These are phyloP conservation scores for Orestias chungarensis DNA, from an alignment of 2,797 vertebrate species.

Conservation along the genomic window DNA sequence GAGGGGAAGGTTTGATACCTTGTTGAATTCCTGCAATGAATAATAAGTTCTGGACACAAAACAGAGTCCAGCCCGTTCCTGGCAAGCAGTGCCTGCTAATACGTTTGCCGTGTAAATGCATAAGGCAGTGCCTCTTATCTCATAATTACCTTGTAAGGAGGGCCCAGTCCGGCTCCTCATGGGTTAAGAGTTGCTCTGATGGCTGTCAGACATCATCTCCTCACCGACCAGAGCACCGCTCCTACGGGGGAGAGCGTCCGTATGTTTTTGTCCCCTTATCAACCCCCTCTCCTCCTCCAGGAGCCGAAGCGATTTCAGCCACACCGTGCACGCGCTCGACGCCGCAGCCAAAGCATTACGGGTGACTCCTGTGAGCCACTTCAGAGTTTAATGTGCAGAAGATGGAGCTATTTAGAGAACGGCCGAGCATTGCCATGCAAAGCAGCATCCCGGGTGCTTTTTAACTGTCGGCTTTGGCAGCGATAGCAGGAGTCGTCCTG, in stretches of 20 bases:
- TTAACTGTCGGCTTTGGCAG: constrained; percentile 50
- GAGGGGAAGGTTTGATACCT: neutral
- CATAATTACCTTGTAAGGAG: constrained; percentile 1
- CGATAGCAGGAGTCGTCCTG: constrained; percentile 49
- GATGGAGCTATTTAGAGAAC: constrained; percentile 38
- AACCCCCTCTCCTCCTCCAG: constrained; percentile 30
- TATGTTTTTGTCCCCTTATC: constrained; percentile 38
- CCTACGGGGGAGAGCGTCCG: constrained; percentile 29
- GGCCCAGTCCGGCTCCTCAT: neutral
- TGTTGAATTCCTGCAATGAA: neutral
- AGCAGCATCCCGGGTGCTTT: constrained; percentile 43
- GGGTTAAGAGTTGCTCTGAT: constrained; percentile 1
- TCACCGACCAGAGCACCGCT: constrained; percentile 20
- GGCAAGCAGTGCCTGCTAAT: neutral
- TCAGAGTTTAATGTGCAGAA: constrained; percentile 37
- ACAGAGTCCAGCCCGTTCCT: neutral
- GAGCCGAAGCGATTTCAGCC: constrained; percentile 36
- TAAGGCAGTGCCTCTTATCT: neutral
- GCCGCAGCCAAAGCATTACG: constrained; percentile 43
- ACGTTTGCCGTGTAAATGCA: neutral
- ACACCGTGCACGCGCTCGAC: constrained; percentile 38
- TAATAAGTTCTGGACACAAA: neutral
- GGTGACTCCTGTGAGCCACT: constrained; percentile 44
- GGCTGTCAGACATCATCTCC: constrained; percentile 5
- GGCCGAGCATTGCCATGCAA: constrained; percentile 58